Evolutionary conservation across 2,888 invertebrate species (phyloP).

Genomic region (Thymelicus acteon): DNA sequence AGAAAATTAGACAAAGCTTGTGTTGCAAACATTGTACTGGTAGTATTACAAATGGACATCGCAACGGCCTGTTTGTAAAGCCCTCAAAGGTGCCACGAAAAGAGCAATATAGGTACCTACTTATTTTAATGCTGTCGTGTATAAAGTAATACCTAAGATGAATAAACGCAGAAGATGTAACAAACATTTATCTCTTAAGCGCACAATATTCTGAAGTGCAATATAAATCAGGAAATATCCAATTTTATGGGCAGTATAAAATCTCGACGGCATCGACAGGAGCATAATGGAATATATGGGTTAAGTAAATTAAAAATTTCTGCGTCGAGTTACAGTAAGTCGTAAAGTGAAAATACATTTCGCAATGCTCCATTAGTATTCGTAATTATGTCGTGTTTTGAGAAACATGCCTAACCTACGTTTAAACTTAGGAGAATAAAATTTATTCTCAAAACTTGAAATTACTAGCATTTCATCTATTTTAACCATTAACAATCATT

Average conservation of each 20-base stretch:
- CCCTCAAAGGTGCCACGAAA: no score
- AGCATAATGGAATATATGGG: slow-evolving; percentile 46
- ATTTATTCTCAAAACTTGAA: slow-evolving; percentile 3
- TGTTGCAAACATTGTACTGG: no score
- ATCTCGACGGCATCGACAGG: slow-evolving; percentile 54
- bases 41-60: no score
- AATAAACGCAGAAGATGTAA: slow-evolving; percentile 42
- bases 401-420: slow-evolving; percentile 5
- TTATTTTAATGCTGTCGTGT: no score
- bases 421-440: not conserved
- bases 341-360: slow-evolving; percentile 31
- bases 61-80: no score
- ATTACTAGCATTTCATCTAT: not conserved
- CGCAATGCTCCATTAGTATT: slow-evolving; percentile 32
- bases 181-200: slow-evolving; percentile 53
- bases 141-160: not conserved
- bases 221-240: slow-evolving; percentile 66
- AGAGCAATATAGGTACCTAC: no score
- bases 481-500: not conserved
- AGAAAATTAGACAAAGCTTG: no score
- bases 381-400: slow-evolving; percentile 22
- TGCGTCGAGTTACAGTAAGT: slow-evolving; percentile 22
- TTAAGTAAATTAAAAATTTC: slow-evolving; percentile 46
- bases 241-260: slow-evolving; percentile 65
- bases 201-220: slow-evolving; percentile 60